Evolutionary conservation across 2,888 invertebrate species (phyloP).

Genomic region (Hypomecis punctinalis): DNA sequence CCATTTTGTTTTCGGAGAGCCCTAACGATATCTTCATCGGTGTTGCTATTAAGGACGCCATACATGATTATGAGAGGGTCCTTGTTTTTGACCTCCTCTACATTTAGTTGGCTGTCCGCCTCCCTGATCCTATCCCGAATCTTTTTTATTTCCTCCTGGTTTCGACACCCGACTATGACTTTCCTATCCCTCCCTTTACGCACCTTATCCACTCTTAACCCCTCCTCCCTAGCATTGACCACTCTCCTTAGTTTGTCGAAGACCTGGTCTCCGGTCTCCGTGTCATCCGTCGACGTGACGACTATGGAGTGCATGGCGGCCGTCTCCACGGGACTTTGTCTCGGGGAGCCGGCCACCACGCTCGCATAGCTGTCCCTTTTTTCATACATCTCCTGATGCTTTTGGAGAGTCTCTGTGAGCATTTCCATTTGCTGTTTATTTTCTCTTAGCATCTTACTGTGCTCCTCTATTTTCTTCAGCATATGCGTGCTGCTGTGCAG

Average conservation of each 20-base stretch:
- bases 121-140: conserved; percentile 1
- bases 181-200: conserved; percentile 25
- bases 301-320: conserved; percentile 21
- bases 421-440: not conserved
- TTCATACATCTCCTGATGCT: not conserved
- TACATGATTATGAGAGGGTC: not conserved
- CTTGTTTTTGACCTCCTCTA: conserved; percentile 8
- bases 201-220: conserved; percentile 8
- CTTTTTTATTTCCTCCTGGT: conserved; percentile 7
- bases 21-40: conserved; percentile 14
- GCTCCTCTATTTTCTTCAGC: not conserved
- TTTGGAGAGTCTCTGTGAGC: not conserved
- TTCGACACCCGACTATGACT: conserved; percentile 16
- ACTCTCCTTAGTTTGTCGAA: conserved; percentile 10
- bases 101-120: not conserved
- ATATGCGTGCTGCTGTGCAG: too few relatives aligned
- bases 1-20: conserved; percentile 16
- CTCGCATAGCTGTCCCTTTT: not conserved
- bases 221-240: conserved; percentile 20
- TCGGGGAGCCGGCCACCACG: not conserved
- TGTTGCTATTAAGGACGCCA: conserved; percentile 5
- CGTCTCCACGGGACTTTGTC: not conserved
- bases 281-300: not conserved
- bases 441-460: not conserved
- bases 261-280: conserved; percentile 18